Base-by-base conservation (phyloP, 2,888 invertebrate genomes). In the Seira sanloemensis region DNA sequence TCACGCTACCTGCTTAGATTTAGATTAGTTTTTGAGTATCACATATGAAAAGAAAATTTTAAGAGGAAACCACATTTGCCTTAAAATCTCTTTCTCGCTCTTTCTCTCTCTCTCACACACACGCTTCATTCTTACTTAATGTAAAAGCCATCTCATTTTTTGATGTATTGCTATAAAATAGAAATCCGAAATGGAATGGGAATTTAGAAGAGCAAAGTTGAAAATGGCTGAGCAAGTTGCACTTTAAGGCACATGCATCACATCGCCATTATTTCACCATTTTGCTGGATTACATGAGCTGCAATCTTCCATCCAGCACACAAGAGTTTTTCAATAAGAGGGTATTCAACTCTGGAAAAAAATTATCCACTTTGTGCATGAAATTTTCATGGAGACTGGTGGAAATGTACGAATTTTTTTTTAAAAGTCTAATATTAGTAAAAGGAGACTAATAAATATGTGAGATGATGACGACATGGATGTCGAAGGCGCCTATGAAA, bases 1-100 rank as follows among this genome's bases (percentile, higher is more conserved):
- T n/a, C 54, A 69, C 37, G 78, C 86, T 86, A 86, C 86, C 86
- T 86, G 86, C 76, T 46, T 86, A 62, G 86, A 86, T 86, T 82
- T 81, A 86, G 86, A 86, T 86, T 86, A 86, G 86, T 82, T 86
- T 86, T 82, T 58, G 58, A 9, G 62, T 76, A 78, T 72, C 78
- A 72, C 62, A 72, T 71, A 58, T 58, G 18, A n/a, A 58, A 18
- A 58, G n/a, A 62, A 78, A 72, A 66, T 65, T 58, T 50, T 21
- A 54, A 54, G 66, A 66, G 72, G 69, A 79, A 79, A 79, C 67
- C 79, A 68, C 21, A 66, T 75, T 62, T 62, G 62, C 27, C 37
- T 75, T 75, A 67, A 25, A 67, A 65, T 16, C 46, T 19, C 46
- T 37, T 37, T 46, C 62, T 46, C 18, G 16, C 65, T 54, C 24